Evolutionary conservation across 1,140 invertebrate genomes (phyloP).

Genomic region (Marisa cornuarietis): DNA sequence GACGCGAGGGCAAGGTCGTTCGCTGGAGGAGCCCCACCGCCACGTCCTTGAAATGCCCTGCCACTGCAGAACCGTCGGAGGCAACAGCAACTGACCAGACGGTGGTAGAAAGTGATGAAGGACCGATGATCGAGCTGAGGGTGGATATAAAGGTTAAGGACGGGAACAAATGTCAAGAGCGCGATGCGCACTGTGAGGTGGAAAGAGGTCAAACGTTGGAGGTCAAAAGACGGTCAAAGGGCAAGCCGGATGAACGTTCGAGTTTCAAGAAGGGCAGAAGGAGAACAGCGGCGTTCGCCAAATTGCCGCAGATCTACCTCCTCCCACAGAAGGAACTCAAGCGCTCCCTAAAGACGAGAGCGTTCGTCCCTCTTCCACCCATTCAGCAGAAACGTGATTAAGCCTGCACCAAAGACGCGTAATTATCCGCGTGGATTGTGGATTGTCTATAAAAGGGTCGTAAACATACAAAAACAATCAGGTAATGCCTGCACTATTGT

Average conservation of each 20-base stretch:
- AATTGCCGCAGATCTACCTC: no score
- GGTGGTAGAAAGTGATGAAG: neutral
- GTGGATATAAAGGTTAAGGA: neutral
- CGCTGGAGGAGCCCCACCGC: neutral
- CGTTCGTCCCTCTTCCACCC: no score
- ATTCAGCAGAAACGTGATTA: no score
- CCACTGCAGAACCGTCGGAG: neutral
- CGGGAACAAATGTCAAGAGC: neutral
- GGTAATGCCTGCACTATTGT: no score
- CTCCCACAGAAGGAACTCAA: no score
- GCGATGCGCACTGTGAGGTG: neutral
- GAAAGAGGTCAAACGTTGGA: neutral
- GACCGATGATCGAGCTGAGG: neutral
- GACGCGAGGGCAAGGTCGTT: constrained; percentile 6
- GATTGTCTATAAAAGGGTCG: no score
- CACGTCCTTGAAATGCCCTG: neutral
- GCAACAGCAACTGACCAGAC: neutral
- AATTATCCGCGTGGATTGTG: no score
- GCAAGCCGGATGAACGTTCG: neutral
- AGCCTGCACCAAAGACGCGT: no score
- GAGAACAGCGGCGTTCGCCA: no score
- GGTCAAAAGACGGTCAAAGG: neutral
- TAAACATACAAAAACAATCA: no score
- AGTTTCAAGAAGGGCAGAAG: neutral
- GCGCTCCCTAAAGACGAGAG: no score